A percentile compares a stretch with the other conserved stretches of the same genome.
phyloP scores from a whole-genome alignment of 1,140 invertebrate species.

The Hyles vespertilio region DNA sequence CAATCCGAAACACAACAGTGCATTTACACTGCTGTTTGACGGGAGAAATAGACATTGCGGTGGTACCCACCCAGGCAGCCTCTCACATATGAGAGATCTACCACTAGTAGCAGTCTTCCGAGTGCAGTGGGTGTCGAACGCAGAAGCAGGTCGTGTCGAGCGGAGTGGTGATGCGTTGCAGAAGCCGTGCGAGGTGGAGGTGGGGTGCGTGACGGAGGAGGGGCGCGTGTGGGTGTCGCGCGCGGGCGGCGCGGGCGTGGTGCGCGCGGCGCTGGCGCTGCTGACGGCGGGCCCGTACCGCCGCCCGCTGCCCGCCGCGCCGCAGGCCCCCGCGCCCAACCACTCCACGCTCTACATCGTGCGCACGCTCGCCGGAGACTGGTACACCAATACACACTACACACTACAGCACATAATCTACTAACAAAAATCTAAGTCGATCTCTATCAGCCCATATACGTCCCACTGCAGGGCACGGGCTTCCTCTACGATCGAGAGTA shows the following conservation, averaged over 20 bases:
- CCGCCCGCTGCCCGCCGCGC: slow-evolving; percentile 61
- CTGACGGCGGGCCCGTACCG: slow-evolving; percentile 60
- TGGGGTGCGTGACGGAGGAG: slow-evolving; percentile 67
- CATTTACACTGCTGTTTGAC: too few relatives aligned
- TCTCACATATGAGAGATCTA: too few relatives aligned
- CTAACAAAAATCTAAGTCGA: too few relatives aligned
- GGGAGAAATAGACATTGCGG: too few relatives aligned
- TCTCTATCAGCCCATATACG: too few relatives aligned
- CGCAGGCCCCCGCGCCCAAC: slow-evolving; percentile 47
- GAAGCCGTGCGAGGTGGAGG: slow-evolving; percentile 59
- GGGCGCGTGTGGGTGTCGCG: slow-evolving; percentile 65
- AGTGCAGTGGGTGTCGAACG: too few relatives aligned
- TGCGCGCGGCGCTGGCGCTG: slow-evolving; percentile 53
- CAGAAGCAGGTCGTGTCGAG: background rate
- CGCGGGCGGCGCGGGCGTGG: slow-evolving; percentile 47
- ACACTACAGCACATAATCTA: too few relatives aligned
- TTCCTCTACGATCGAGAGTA: too few relatives aligned
- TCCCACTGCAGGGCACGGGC: too few relatives aligned
- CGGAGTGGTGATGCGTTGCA: slow-evolving; percentile 14
- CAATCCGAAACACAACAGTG: too few relatives aligned
- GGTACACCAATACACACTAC: slow-evolving; percentile 26
- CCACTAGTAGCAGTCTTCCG: too few relatives aligned
- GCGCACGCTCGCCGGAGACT: slow-evolving; percentile 61
- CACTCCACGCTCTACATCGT: slow-evolving; percentile 58
- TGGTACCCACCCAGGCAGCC: too few relatives aligned